Evolutionary conservation across 2,113 vertebrate genomes (phyloP).

Genomic region (Lontra canadensis): DNA sequence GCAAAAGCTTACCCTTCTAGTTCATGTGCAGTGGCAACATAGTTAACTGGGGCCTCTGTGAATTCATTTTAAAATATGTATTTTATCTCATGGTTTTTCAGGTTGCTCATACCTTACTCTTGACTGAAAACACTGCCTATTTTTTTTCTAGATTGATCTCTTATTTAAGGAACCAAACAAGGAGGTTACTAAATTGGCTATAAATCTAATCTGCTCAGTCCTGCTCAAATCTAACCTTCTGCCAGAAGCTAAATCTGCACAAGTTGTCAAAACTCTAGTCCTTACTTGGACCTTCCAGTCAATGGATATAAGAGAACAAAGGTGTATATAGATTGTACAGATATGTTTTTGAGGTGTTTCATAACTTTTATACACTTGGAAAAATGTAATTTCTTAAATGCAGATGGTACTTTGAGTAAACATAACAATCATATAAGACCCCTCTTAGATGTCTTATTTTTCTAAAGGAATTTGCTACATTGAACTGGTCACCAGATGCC

Average conservation of each 20-base stretch:
- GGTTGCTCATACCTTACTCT: not conserved
- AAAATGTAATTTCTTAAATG: slow-evolving; percentile 33
- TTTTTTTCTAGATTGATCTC: not conserved
- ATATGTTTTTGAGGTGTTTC: not conserved
- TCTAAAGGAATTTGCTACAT: not conserved
- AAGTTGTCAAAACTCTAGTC: not conserved
- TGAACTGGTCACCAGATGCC: not conserved
- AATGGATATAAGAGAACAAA: not conserved
- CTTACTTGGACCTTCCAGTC: not conserved
- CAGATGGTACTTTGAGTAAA: not conserved
- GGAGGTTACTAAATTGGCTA: not conserved
- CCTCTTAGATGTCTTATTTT: not conserved
- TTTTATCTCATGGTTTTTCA: slow-evolving; percentile 10
- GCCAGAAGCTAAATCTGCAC: not conserved
- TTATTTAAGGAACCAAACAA: slow-evolving; percentile 15
- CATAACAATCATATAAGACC: not conserved
- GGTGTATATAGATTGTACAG: not conserved
- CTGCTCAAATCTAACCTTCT: not conserved
- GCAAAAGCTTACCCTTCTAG: not conserved
- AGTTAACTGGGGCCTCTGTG: not conserved
- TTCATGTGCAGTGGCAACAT: not conserved
- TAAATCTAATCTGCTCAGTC: not conserved
- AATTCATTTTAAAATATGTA: slow-evolving; percentile 24
- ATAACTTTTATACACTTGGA: not conserved
- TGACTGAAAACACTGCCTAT: not conserved